phyloP scores from a whole-genome alignment of 2,113 vertebrate species.

The Cathartes aura region DNA sequence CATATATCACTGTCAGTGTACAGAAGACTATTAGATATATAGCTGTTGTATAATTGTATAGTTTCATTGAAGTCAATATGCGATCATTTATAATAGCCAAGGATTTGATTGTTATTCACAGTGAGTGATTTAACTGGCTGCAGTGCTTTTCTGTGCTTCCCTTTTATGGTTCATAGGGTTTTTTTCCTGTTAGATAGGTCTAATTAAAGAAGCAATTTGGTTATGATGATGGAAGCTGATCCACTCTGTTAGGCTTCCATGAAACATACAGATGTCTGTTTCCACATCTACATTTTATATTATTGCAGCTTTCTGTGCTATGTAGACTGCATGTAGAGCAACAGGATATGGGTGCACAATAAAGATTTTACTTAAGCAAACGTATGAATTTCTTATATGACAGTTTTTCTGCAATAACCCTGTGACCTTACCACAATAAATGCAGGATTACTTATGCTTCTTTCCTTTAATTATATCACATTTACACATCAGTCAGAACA shows the following conservation, averaged over 20 bases:
- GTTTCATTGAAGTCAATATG: not conserved
- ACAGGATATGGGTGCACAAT: not conserved
- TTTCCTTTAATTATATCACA: not conserved
- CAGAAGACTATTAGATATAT: not conserved
- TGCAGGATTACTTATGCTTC: not conserved
- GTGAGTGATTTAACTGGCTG: not conserved
- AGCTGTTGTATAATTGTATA: not conserved
- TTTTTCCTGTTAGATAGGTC: not conserved
- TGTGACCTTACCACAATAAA: not conserved
- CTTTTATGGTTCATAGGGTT: not conserved
- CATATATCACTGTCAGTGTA: not conserved
- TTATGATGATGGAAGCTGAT: not conserved
- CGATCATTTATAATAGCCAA: not conserved
- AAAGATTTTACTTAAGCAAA: not conserved
- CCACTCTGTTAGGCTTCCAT: not conserved
- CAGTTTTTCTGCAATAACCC: not conserved
- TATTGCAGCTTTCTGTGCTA: not conserved
- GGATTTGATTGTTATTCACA: not conserved
- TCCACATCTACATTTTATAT: not conserved
- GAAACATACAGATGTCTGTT: not conserved
- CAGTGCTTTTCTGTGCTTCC: not conserved
- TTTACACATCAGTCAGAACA: not conserved
- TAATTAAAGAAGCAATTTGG: not conserved
- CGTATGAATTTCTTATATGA: fast-evolving
- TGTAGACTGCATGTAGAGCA: not conserved